Conservation (phyloP, 2,797 vertebrate genomes). For the Xenopus petersii region DNA sequence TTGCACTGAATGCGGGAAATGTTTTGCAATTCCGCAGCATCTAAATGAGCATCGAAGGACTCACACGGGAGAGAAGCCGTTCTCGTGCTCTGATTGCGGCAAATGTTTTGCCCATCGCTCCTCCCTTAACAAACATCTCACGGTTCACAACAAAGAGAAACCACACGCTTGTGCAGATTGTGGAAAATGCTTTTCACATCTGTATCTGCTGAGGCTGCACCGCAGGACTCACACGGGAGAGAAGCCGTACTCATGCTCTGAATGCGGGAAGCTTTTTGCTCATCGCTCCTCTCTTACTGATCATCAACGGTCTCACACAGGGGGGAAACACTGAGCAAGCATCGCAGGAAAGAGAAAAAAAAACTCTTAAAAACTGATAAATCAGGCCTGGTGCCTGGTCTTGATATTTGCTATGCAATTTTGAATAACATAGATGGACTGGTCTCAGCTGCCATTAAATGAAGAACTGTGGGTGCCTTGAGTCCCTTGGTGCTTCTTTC, state of each 20-base stretch:
- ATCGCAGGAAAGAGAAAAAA: not conserved
- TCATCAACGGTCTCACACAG: slow-evolving; percentile 12
- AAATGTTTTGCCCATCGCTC: not conserved
- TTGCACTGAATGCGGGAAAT: slow-evolving; percentile 23
- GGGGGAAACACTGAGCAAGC: slow-evolving; percentile 1
- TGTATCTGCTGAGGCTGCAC: not conserved
- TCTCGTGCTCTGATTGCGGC: not conserved
- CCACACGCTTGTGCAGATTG: not conserved
- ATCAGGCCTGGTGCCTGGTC: no score
- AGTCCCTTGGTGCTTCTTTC: no score
- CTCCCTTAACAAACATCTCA: not conserved
- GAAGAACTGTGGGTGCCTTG: no score
- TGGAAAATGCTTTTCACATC: not conserved
- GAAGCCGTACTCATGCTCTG: not conserved
- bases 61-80: not conserved
- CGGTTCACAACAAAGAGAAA: not conserved
- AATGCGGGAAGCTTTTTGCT: not conserved
- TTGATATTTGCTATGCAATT: no score
- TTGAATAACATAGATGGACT: no score
- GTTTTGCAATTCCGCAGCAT: not conserved
- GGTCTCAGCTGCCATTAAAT: no score
- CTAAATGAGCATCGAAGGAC: not conserved
- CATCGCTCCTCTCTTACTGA: slow-evolving; percentile 7
- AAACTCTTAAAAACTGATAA: no score
- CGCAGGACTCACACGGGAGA: not conserved